Conservation (phyloP, 2,888 invertebrate genomes). For the Apamea anceps region DNA sequence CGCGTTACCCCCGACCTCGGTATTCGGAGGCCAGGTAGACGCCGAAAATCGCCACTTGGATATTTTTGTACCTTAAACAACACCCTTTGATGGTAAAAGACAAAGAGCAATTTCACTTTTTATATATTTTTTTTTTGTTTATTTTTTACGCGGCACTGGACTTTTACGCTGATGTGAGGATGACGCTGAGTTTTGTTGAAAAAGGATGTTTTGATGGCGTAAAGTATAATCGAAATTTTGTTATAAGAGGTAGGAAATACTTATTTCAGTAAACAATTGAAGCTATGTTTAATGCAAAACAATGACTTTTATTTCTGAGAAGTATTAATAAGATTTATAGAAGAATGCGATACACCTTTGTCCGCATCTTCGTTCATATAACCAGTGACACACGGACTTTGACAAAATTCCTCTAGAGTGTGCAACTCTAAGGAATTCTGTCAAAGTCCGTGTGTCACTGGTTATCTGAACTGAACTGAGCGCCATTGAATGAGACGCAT, state of each 20-base stretch:
- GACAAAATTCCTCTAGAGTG: constrained; percentile 79
- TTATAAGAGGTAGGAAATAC: not conserved
- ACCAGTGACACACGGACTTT: constrained; percentile 75
- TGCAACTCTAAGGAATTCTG: too few relatives aligned
- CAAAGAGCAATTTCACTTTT: constrained; percentile 60
- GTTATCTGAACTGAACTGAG: too few relatives aligned
- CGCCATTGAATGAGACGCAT: constrained; percentile 77
- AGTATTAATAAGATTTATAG: not conserved
- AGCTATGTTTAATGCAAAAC: not conserved
- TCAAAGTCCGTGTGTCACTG: too few relatives aligned
- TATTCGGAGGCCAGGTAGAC: constrained; percentile 64
- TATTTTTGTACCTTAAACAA: constrained; percentile 58
- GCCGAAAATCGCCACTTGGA: constrained; percentile 63
- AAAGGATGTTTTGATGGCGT: constrained; percentile 11
- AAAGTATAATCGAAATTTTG: constrained; percentile 10
- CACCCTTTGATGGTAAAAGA: constrained; percentile 59
- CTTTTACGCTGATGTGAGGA: constrained; percentile 46
- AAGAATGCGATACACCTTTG: constrained; percentile 28
- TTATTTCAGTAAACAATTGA: not conserved
- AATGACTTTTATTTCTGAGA: not conserved
- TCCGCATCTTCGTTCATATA: constrained; percentile 60
- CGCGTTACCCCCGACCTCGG: constrained; percentile 55
- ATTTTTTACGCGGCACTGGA: constrained; percentile 48
- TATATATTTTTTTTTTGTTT: constrained; percentile 38
- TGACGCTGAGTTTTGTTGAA: constrained; percentile 17